Conservation (phyloP, 2,113 vertebrate species). For the Scatophagus argus region DNA sequence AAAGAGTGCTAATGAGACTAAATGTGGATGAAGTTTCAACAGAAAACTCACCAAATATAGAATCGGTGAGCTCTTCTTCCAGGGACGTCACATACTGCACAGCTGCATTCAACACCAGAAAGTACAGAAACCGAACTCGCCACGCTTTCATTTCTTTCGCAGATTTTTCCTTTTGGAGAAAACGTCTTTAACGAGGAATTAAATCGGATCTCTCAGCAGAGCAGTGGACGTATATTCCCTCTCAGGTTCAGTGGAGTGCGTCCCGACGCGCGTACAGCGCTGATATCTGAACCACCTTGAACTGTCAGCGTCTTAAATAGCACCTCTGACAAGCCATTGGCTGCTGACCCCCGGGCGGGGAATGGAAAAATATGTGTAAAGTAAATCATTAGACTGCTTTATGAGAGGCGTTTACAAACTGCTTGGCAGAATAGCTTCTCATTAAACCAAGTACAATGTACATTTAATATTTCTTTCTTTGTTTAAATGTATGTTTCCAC, state of each 20-base stretch:
- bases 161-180: constrained; percentile 31
- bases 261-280: constrained; percentile 48
- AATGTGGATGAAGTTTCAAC: background rate
- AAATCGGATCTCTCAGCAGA: background rate
- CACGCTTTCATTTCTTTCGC: constrained; percentile 77
- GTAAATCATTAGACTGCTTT: constrained; percentile 69
- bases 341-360: constrained; percentile 69
- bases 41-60: constrained; percentile 79
- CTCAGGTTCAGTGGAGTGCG: constrained; percentile 6
- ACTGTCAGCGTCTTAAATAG: constrained; percentile 81
- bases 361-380: constrained; percentile 48
- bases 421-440: background rate
- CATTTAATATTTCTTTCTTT: background rate
- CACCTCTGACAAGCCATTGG: constrained; percentile 71
- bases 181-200: background rate
- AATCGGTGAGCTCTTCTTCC: constrained; percentile 74
- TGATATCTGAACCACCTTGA: constrained; percentile 76
- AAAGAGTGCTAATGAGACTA: fast-evolving
- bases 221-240: background rate
- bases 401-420: constrained; percentile 7
- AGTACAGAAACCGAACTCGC: constrained; percentile 55
- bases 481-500: background rate
- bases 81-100: constrained; percentile 70
- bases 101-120: constrained; percentile 71
- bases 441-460: background rate